Base-by-base conservation (phyloP, 2,113 vertebrate species). In the Stegastes partitus region DNA sequence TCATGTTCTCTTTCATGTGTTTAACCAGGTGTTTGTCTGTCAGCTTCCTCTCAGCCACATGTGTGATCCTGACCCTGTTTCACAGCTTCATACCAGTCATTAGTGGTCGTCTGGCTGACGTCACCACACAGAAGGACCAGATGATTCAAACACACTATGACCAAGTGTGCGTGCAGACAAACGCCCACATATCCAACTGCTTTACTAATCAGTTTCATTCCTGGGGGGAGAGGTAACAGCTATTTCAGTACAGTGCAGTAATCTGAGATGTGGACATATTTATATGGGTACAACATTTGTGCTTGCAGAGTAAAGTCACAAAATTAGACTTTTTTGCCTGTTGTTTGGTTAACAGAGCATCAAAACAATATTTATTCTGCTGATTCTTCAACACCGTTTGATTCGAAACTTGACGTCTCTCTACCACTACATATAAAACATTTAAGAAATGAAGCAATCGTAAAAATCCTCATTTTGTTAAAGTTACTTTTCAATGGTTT, bases 71-170 rank as follows among this genome's bases (percentile, higher is more conserved):
- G 68, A 58, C 19, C 1, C 70, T 44, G 25, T 65, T 66, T 66
- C 44, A 44, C 55, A 63, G 57, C 59, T 39, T 45, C 19, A 42
- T 31, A 70, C 31, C 67, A 16, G 9, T 81, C 49, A 74, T 87
- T 82, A 87, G 83, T 54, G 78, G 54, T 23, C 0, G 61, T 83
- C 49, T 85, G 70, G n/a, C 14, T 58, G 42, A 67, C n/a, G 21
- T 25, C 67, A n/a, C 59, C 28, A 28, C 42, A 58, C 1, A 0
- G 56, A 77, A 5, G 50, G 18, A 45, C 25, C 11, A 34, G 14
- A 34, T 85, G 82, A 85, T 26, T 87, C 73, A 83, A 53, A 72
- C 74, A 25, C 45, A 53, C 1, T 6, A 1, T 78, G 37, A 82
- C 44, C 64, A 28, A 61, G 21, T 61, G 26, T 26, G 66, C 0